Evolutionary conservation across 2,113 vertebrate genomes (phyloP), one percentile per base, ranked within the genome.

Genomic region (Petrocephalus microphthalmus): DNA sequence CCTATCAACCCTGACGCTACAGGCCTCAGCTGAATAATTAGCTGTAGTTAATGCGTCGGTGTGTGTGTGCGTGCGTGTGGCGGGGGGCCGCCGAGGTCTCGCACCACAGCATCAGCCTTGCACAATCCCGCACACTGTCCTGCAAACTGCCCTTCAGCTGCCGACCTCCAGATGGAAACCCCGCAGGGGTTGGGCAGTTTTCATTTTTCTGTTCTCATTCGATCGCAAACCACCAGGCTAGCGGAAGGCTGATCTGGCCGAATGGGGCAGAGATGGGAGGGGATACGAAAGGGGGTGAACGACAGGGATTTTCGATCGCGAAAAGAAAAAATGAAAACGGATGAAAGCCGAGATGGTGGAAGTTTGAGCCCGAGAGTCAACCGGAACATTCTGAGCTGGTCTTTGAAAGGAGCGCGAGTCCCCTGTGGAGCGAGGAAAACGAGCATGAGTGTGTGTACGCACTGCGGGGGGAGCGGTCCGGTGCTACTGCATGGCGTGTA

Each of bases 81-180:
- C 37, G 25, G n/a, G 37, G 20, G 8, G 6, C 81, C 20, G 7
- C n/a, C 3, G 19, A 83, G 7, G 8, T 47, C 22, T 47, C 22
- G 45, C 47, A 49, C 81, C 42, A 10, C 81, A 47, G 81, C 7
- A 2, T 20, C 2, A 2, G 45, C 81, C 81, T n/a, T 3, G 2
- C 22, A 49, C 10, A 1, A 22, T 22, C 81, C 42, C 19, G 45
- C 42, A 49, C 45, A 82, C 20, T 7, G 15, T 22, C 60, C 60
- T n/a, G 29, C 67, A 74, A 1, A 51, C 20, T 1, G 49, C 33
- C 52, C 54, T 88, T 88, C 37, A 56, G 54, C 56, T 56, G 56
- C 78, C 57, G 87, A 88, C 78, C 87, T 88, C 78, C 74, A 88
- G 74, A 88, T 84, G 53, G 52, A 83, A 56, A 83, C 52, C n/a